These are phyloP conservation scores for Propithecus perrieri DNA, from an alignment of 2,797 vertebrate genomes.

Conservation along the genomic window DNA sequence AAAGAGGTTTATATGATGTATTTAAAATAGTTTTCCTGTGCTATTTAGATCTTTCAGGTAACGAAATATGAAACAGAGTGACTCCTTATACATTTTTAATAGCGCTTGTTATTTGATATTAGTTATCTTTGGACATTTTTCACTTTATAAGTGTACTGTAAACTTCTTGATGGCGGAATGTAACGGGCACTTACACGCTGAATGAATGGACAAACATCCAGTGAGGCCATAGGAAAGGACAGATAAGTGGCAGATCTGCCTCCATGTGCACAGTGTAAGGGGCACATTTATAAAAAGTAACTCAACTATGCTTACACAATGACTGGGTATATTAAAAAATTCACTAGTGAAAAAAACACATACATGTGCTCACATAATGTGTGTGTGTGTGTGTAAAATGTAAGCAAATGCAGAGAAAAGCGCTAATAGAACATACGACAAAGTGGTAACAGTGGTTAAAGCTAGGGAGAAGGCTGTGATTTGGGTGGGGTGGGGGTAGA, in stretches of 20 bases:
- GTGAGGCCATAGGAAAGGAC: neutral
- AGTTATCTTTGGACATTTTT: constrained; percentile 19
- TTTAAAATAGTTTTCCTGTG: neutral
- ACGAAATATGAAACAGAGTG: neutral
- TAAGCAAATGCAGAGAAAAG: constrained; percentile 6
- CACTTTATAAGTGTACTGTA: neutral
- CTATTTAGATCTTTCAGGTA: neutral
- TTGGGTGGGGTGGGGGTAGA: neutral
- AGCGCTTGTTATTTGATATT: neutral
- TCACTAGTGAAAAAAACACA: neutral
- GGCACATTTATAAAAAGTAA: neutral
- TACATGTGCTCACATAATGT: neutral
- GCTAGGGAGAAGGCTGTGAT: neutral
- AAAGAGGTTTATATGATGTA: neutral
- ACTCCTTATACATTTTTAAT: neutral
- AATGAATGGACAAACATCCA: neutral
- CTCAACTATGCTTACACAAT: neutral
- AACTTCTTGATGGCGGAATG: neutral
- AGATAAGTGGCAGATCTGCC: neutral
- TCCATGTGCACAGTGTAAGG: neutral
- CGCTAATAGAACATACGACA: neutral
- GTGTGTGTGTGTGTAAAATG: neutral
- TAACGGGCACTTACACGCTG: neutral
- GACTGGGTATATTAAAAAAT: constrained; percentile 6
- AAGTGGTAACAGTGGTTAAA: neutral